Evolutionary conservation across 2,113 vertebrate species (phyloP).

Genomic region (Grantiella picta): DNA sequence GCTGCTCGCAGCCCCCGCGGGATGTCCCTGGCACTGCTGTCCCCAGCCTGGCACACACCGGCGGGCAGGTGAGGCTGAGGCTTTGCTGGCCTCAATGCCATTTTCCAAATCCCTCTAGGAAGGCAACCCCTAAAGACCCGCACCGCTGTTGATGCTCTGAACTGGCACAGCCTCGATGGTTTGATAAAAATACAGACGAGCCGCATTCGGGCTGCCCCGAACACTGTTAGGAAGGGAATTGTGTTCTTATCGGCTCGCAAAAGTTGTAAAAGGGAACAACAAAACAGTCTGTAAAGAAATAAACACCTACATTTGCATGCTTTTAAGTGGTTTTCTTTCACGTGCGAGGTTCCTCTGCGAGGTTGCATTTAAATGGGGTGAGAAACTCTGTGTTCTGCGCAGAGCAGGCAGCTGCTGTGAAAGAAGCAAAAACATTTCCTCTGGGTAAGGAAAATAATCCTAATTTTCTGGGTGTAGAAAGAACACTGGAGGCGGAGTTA

Average conservation of each 20-base stretch:
- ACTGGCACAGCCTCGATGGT: rapidly evolving
- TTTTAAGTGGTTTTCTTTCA: neutral
- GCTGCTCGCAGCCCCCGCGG: neutral
- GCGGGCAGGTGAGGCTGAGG: neutral
- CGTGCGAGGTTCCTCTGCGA: neutral
- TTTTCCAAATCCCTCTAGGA: neutral
- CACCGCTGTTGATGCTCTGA: rapidly evolving
- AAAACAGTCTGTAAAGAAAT: rapidly evolving
- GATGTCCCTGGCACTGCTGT: neutral
- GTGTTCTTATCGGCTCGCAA: too few species aligned
- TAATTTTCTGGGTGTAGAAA: neutral
- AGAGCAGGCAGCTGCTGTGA: neutral
- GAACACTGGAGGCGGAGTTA: neutral
- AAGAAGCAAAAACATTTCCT: neutral
- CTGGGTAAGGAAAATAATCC: neutral
- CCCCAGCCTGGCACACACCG: neutral
- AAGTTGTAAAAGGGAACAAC: neutral
- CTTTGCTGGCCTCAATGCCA: rapidly evolving
- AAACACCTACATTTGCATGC: neutral
- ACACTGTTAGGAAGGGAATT: neutral
- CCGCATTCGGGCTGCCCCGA: neutral
- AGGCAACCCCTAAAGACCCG: rapidly evolving
- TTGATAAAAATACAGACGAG: neutral
- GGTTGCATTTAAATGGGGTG: neutral
- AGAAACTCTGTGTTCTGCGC: neutral